Base-by-base conservation (phyloP, 1,140 invertebrate genomes). In the Drosophila orosa region DNA sequence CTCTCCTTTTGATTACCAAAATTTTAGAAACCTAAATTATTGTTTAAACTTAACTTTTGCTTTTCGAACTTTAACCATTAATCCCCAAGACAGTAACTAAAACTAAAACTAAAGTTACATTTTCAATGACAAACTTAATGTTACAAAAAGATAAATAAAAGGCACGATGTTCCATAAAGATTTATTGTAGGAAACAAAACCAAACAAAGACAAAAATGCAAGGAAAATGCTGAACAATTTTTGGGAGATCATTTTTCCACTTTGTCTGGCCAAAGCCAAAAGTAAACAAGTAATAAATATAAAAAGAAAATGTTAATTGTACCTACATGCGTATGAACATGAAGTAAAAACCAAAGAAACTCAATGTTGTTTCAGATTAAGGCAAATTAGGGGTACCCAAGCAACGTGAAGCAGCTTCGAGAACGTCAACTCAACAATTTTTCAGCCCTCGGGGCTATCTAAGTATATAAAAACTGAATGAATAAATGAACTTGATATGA, bases 151-250 rank as follows among this genome's bases (percentile, higher is more conserved):
- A 57, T 52, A 72, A 72, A 72, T 71, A 55, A 80, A 80, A 66
- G 83, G 83, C 83, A 86, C 83, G 79, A 83, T 87, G 83, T 86
- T 86, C 83, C 83, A 86, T 39, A 76, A 65, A 75, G 60, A 79
- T 63, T 79, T 62, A 89, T 89, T 76, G 84, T 86, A 86, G 83
- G 75, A 65, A 45, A 45, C 13, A 45, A 45, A 65, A 68, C 61
- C 65, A 68, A 68, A 29, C 58, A 81, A 63, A 82, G 50, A 68
- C 81, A 86, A 71, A 87, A 87, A 86, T 77, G 74, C 81, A 72
- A 80, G 48, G 60, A 58, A 83, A 86, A 76, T 89, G 84, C 83
- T 86, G 83, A 86, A 86, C 68, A 87, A 83, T 83, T 87, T 87
- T 67, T 79, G 48, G 63, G 62, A 69, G 67, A 60, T 71, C 76